Conservation (phyloP, 2,888 invertebrate genomes). For the Bimastos eiseni region DNA sequence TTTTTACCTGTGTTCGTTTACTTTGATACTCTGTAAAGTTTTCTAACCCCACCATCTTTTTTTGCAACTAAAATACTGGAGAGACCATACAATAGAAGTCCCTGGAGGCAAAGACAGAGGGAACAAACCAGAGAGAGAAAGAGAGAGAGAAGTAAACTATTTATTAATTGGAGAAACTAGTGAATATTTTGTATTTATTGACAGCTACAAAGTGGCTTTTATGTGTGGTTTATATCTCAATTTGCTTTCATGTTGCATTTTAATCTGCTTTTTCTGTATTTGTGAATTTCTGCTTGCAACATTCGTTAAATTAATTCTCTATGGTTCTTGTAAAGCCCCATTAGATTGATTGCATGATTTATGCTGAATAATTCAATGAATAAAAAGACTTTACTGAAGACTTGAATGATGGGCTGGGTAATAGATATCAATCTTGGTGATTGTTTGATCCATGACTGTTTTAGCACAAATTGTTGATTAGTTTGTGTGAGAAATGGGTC, state of each 20-base stretch:
- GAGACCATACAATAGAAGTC: not conserved
- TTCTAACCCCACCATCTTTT: too few relatives aligned
- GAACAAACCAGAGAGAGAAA: slow-evolving; percentile 23
- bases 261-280: not conserved
- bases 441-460: not conserved
- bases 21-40: too few relatives aligned
- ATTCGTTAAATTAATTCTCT: too few relatives aligned
- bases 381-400: not conserved
- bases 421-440: not conserved
- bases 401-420: not conserved
- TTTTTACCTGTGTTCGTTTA: too few relatives aligned
- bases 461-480: not conserved
- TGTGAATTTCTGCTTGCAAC: not conserved
- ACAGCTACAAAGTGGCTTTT: not conserved
- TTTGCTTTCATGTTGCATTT: not conserved
- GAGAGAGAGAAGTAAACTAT: not conserved
- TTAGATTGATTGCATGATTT: not conserved
- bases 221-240: not conserved
- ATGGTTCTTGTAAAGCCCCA: not conserved
- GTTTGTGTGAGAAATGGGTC: not conserved
- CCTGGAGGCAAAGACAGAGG: slow-evolving; percentile 27
- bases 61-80: not conserved
- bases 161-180: slow-evolving; percentile 13
- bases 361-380: not conserved
- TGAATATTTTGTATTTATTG: not conserved